Evolutionary conservation across 2,888 invertebrate species (phyloP), one percentile per base, ranked within the genome.

Genomic region (Timandra comae): DNA sequence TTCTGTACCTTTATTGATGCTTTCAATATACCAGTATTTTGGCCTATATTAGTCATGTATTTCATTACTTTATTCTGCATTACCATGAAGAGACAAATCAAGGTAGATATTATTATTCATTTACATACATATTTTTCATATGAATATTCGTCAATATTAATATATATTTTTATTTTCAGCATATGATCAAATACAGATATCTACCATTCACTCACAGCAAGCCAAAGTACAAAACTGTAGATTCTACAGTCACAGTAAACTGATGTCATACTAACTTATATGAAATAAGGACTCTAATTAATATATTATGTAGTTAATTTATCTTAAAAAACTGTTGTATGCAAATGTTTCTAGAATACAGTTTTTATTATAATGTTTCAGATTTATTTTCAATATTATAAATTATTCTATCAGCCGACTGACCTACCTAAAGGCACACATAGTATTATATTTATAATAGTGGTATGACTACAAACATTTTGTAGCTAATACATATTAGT

Each of bases 21-120:
- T 60, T 97, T 99, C 82, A 98, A 99, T 88, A 94, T 99, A 77
- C 99, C 99, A 69, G 99, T 99, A 62, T 99, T 99, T 86, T 99
- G 99, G 99, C 99, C 99, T 40, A 99, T 99, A 64, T 90, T 99
- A 74, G 98, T 99, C 63, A 96, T 99, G 95, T 99, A 99, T 87
- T 99, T 99, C 86, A 95, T 99, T 70, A 97, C 98, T 37, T 87
- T 99, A 54, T 96, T 99, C 86, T 95, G 96, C 84, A 95, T 99
- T 70, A 99, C 99, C 37, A 99, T 99, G 99, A 99, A 99, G 87
- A 91, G 98, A 66, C 99, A 99, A 89, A 99, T 99, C 64, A 98
- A 94, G 93, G 98, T 98, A 81, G 89, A 84, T 45, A 9, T 16
- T 16, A 3, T 23, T 10, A 25, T 33, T 16, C 16, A 3, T 16